These are phyloP conservation scores for Sakesphorus luctuosus DNA, from an alignment of 2,113 vertebrate species.

Conservation along the genomic window DNA sequence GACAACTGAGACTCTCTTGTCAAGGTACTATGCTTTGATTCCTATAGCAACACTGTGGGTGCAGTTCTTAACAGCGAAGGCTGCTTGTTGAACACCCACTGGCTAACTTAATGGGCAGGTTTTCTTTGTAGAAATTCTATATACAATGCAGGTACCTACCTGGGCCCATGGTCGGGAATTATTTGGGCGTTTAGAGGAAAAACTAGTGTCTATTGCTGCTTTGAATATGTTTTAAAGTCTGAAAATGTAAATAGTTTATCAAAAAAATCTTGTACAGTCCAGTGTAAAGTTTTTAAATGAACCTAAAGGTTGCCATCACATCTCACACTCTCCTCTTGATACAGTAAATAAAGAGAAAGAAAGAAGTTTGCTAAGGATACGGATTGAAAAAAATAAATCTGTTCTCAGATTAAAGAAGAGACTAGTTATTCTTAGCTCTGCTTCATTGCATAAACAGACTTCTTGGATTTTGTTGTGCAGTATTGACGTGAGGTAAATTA, in stretches of 20 bases:
- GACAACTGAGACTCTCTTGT: conserved; percentile 84
- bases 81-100: conserved; percentile 79
- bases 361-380: conserved; percentile 91
- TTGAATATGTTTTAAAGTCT: conserved; percentile 98
- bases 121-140: conserved; percentile 88
- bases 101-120: conserved; percentile 83
- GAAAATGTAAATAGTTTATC: conserved; percentile 99
- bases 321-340: conserved; percentile 93
- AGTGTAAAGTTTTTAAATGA: conserved; percentile 99
- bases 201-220: conserved; percentile 99
- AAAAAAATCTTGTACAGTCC: conserved; percentile 99
- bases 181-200: conserved; percentile 93
- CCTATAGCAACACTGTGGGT: conserved; percentile 90
- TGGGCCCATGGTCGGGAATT: conserved; percentile 89
- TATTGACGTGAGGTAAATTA: conserved; percentile 98
- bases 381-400: conserved; percentile 69
- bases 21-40: conserved; percentile 93
- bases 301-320: conserved; percentile 95
- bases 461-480: conserved; percentile 97
- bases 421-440: conserved; percentile 88
- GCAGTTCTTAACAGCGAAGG: conserved; percentile 81
- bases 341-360: conserved; percentile 81
- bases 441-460: conserved; percentile 94
- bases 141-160: conserved; percentile 92
- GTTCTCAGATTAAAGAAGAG: conserved; percentile 69